A percentile compares a stretch with the other conserved stretches of the same genome.
phyloP scores from a whole-genome alignment of 1,140 invertebrate species.

The Drosophila bocqueti region DNA sequence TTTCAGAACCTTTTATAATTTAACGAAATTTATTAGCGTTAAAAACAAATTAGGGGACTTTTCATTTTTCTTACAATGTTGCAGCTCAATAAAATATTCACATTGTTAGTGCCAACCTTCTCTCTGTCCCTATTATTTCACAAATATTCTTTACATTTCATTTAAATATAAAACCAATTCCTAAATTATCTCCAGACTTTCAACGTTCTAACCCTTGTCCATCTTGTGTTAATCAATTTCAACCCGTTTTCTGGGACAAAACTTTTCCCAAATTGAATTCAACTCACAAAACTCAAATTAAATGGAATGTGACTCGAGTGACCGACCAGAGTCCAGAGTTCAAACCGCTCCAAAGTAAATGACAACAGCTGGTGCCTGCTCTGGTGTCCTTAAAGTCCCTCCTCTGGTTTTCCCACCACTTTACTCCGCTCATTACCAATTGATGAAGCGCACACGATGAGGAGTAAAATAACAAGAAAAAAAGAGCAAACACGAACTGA shows the following conservation, averaged over 20 bases:
- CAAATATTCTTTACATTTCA: not conserved
- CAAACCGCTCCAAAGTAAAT: conserved; percentile 64
- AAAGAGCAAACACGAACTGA: conserved; percentile 22
- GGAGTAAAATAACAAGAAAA: conserved; percentile 8
- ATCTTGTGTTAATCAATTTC: conserved; percentile 25
- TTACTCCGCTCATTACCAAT: conserved; percentile 76
- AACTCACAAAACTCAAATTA: conserved; percentile 69
- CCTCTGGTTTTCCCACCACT: conserved; percentile 39
- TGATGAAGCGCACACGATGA: conserved; percentile 72
- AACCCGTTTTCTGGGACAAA: conserved; percentile 7
- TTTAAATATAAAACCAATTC: not conserved
- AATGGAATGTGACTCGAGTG: conserved; percentile 71
- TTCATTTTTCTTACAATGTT: not conserved
- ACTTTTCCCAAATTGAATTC: conserved; percentile 63
- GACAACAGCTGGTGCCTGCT: conserved; percentile 70
- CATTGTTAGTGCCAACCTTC: not conserved
- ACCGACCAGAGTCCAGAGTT: conserved; percentile 60
- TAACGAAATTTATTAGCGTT: no score
- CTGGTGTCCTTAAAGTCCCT: conserved; percentile 32
- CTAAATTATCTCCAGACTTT: not conserved
- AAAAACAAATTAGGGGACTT: not conserved
- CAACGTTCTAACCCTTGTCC: not conserved
- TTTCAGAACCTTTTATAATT: not conserved
- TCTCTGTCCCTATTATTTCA: not conserved
- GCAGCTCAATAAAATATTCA: not conserved